Evolutionary conservation across 2,888 invertebrate genomes (phyloP).

Genomic region (Diogma glabrata): DNA sequence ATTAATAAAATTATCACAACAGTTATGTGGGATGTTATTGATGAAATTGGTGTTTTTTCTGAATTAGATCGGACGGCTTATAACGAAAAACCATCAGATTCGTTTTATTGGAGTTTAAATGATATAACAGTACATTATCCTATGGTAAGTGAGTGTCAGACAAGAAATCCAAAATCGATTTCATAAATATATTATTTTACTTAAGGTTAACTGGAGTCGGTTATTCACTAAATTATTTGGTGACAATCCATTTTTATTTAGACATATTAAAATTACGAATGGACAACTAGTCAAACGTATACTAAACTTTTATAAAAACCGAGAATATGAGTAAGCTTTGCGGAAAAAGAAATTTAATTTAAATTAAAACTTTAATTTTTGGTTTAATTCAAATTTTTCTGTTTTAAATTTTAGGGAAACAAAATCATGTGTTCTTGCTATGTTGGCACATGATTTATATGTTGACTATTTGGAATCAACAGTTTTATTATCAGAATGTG

Average conservation of each 20-base stretch:
- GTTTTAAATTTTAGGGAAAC: not conserved
- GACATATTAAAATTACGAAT: not conserved
- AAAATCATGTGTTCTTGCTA: not conserved
- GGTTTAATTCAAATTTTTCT: not conserved
- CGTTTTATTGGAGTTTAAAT: not conserved
- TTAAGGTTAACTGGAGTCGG: not conserved
- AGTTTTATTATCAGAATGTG: not conserved
- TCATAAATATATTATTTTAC: no score
- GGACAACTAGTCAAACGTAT: not conserved
- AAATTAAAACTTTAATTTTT: not conserved
- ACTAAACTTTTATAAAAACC: not conserved
- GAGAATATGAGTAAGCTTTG: not conserved
- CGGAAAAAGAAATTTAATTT: not conserved
- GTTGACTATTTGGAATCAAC: not conserved
- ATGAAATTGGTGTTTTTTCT: not conserved
- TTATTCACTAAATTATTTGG: not conserved
- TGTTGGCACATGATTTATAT: slow-evolving; percentile 6
- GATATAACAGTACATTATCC: not conserved
- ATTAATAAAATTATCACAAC: not conserved
- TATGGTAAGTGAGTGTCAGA: no score
- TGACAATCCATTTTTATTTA: not conserved
- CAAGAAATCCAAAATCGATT: no score
- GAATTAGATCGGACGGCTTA: no score
- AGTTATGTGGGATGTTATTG: slow-evolving; percentile 5
- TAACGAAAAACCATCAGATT: no score